Evolutionary conservation across 2,888 invertebrate species (phyloP).

Genomic region (Campoplex nolae): DNA sequence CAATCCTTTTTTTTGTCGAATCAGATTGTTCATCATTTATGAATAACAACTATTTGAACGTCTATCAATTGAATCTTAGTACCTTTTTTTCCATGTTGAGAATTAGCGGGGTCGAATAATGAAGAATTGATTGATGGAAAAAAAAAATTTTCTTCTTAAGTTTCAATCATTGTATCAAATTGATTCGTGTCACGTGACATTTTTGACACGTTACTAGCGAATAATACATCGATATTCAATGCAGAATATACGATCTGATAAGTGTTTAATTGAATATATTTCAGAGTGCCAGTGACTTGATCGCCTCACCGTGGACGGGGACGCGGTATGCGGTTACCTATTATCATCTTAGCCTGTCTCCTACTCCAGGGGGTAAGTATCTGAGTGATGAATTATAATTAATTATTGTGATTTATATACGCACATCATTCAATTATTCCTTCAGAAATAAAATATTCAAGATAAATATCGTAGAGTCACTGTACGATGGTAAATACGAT

Average conservation of each 20-base stretch:
- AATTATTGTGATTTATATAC: slow-evolving; percentile 52
- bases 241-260: slow-evolving; percentile 19
- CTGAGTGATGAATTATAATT: slow-evolving; percentile 39
- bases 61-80: no score
- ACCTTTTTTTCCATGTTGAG: no score
- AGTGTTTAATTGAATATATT: slow-evolving; percentile 54
- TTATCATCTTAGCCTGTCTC: slow-evolving; percentile 85
- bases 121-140: no score
- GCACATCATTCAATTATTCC: slow-evolving; percentile 28
- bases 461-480: not conserved
- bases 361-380: slow-evolving; percentile 85
- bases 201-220: not conserved
- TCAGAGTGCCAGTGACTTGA: slow-evolving; percentile 69
- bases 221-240: not conserved
- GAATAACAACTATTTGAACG: no score
- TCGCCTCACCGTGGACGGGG: slow-evolving; percentile 80
- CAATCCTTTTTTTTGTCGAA: no score
- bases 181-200: not conserved
- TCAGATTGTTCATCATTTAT: no score
- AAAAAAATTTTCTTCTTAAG: not conserved
- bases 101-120: no score
- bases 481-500: not conserved
- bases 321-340: slow-evolving; percentile 85
- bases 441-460: not conserved
- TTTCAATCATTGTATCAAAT: not conserved